phyloP scores from a whole-genome alignment of 1,140 invertebrate genomes.

The Apis cerana region DNA sequence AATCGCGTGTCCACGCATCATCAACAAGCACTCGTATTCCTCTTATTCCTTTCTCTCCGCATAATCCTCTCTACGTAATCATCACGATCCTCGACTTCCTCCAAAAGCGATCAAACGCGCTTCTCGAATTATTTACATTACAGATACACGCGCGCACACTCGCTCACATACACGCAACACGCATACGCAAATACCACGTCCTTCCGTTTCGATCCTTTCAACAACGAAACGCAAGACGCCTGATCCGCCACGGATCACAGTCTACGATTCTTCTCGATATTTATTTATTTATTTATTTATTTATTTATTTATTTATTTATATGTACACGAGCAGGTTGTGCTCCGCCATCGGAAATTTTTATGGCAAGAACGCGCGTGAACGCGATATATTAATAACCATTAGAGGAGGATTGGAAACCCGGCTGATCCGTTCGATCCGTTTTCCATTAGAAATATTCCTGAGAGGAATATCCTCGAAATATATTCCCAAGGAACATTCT shows the following conservation, averaged over 20 bases:
- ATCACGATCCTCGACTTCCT: not conserved
- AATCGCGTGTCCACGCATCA: too few relatives aligned
- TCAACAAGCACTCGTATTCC: constrained; percentile 1
- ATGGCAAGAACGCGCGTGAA: constrained; percentile 72
- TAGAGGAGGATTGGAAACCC: not conserved
- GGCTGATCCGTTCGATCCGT: not conserved
- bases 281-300: constrained; percentile 41
- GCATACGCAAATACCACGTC: not conserved
- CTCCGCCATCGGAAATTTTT: constrained; percentile 38
- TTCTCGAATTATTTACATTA: constrained; percentile 31
- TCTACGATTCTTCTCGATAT: constrained; percentile 37
- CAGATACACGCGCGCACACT: not conserved
- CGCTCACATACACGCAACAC: not conserved
- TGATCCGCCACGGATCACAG: constrained; percentile 32
- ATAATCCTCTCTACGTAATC: not conserved
- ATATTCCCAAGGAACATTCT: not conserved
- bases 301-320: constrained; percentile 48
- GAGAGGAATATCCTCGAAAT: not conserved
- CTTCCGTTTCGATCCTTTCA: not conserved
- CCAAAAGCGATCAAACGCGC: not conserved
- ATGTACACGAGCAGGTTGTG: constrained; percentile 30
- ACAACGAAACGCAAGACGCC: not conserved
- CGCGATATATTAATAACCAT: not conserved
- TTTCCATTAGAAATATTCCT: too few relatives aligned
- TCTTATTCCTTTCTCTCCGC: not conserved